Evolutionary conservation across 2,797 vertebrate species (phyloP), one percentile per base, ranked within the genome.

Genomic region (Labeo calbasu): DNA sequence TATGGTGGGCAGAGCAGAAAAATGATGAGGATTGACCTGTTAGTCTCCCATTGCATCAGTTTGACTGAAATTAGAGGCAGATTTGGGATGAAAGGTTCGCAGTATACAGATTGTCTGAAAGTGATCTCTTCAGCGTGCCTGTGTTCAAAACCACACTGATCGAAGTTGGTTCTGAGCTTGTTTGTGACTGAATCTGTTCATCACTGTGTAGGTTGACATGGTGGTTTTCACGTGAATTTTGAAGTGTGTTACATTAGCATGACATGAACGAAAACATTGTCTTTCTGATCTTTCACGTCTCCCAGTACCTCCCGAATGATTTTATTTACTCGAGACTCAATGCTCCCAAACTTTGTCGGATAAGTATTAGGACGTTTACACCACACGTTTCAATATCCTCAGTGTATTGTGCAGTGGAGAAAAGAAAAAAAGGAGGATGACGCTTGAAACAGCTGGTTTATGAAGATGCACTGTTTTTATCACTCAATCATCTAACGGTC

Each of bases 141-240:
- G 28, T 70, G 10, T 76, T 73, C 84, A 78, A 84, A 28, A 87
- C 87, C 57, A 85, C 32, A 21, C 87, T 85, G 86, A 89, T 91
- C 79, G 69, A 69, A 88, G 46, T 78, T 79, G 50, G 32, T 86
- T 86, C 87, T 77, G 36, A 2, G 4, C 5, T 51, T 78, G 61
- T 75, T 19, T 63, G 51, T 79, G 17, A 23, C 51, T 40, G 19
- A 43, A 55, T 68, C 59, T 14, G 72, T 76, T 75, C 21, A 43
- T 65, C 15, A 2, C 32, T 5, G 50, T 68, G 40, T 69, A 77
- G 66, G 51, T 69, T 77, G 23, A 68, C 71, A 76, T 69, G 73
- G 77, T 32, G 17, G 15, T 55, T 83, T 36, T 68, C 28, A 68
- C 50, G 9, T 40, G 51, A 19, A 43, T 86, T 73, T 40, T 1